These are phyloP conservation scores for Oxygymnocypris stewartii DNA, from an alignment of 2,113 vertebrate species.

Conservation along the genomic window DNA sequence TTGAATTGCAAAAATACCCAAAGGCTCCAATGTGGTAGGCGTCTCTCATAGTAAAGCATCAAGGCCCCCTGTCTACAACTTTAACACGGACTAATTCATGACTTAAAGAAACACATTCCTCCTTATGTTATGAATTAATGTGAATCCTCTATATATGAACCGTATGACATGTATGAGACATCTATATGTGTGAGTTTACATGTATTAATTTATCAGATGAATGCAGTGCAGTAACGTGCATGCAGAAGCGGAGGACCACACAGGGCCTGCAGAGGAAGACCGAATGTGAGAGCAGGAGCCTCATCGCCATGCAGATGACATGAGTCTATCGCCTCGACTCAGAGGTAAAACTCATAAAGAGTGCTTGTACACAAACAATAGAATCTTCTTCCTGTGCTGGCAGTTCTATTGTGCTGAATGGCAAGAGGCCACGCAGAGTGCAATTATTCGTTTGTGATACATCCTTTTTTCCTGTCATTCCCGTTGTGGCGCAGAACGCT, in stretches of 20 bases:
- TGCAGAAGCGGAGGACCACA: neutral
- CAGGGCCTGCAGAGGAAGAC: constrained; percentile 29
- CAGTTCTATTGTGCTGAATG: constrained; percentile 77
- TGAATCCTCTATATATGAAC: neutral
- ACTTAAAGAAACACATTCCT: neutral
- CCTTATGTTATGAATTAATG: neutral
- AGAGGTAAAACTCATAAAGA: constrained; percentile 75
- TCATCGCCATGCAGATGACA: constrained; percentile 42
- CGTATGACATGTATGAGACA: neutral
- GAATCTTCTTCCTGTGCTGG: constrained; percentile 76
- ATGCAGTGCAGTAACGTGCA: neutral
- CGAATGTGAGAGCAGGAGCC: constrained; percentile 17
- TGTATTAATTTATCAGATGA: constrained; percentile 11
- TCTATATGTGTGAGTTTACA: constrained; percentile 6
- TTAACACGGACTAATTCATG: neutral
- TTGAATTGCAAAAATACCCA: neutral
- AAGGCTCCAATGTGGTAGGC: neutral
- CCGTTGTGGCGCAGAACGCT: constrained; percentile 73
- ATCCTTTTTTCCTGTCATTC: constrained; percentile 74
- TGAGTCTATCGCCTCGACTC: constrained; percentile 52
- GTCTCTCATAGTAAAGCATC: neutral
- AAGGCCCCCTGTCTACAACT: neutral
- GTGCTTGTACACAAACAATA: constrained; percentile 77
- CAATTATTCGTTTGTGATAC: constrained; percentile 81
- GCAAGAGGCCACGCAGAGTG: constrained; percentile 74